These are phyloP conservation scores for Perizoma flavofasciatum DNA, from an alignment of 2,888 invertebrate genomes.

Conservation along the genomic window DNA sequence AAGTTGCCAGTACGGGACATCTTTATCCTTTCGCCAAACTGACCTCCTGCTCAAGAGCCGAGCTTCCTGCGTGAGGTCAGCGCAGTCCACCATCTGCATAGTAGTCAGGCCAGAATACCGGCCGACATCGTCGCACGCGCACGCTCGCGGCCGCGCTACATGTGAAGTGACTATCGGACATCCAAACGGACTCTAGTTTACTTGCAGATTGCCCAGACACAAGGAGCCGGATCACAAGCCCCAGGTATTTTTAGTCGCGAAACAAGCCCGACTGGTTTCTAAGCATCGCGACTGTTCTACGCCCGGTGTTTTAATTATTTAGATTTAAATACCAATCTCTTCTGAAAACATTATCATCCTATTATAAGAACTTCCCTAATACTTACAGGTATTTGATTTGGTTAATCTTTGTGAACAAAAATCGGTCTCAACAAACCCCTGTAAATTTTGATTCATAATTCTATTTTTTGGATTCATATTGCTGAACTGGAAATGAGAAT, in stretches of 20 bases:
- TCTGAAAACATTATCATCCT: too few relatives aligned
- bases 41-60: constrained; percentile 50
- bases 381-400: too few relatives aligned
- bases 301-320: constrained; percentile 24
- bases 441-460: too few relatives aligned
- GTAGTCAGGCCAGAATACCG: constrained; percentile 49
- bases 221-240: constrained; percentile 45
- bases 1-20: not conserved
- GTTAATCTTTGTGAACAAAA: too few relatives aligned
- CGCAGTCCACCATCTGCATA: constrained; percentile 26
- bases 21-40: constrained; percentile 27
- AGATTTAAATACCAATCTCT: not conserved
- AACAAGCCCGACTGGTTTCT: constrained; percentile 63
- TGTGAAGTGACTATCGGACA: constrained; percentile 47
- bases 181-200: constrained; percentile 52
- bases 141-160: constrained; percentile 40
- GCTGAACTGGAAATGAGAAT: too few relatives aligned
- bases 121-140: constrained; percentile 44
- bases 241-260: constrained; percentile 68
- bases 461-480: too few relatives aligned
- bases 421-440: too few relatives aligned
- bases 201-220: constrained; percentile 51
- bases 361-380: too few relatives aligned
- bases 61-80: constrained; percentile 68
- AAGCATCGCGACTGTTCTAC: constrained; percentile 59